phyloP scores from a whole-genome alignment of 2,888 invertebrate species.

The Trichacis sp. region DNA sequence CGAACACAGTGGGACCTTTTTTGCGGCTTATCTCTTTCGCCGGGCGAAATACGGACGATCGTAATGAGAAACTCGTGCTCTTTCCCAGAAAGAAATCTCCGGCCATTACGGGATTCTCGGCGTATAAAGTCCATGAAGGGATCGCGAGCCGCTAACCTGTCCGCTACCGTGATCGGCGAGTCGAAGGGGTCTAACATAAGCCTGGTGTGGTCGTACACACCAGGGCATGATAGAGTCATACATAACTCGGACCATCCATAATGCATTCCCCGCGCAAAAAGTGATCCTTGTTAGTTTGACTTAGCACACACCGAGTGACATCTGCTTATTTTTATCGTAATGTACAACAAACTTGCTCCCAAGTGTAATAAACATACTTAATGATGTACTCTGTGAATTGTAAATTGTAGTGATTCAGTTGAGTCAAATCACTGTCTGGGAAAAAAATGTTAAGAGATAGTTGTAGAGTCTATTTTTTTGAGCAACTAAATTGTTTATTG shows the following conservation, averaged over 20 bases:
- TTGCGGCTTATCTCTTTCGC: slow-evolving; percentile 2
- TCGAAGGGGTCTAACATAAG: slow-evolving; percentile 34
- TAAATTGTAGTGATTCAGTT: too few relatives aligned
- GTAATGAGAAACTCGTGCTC: slow-evolving; percentile 59
- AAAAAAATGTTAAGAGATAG: too few relatives aligned
- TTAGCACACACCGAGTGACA: slow-evolving; percentile 37
- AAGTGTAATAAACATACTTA: slow-evolving; percentile 5
- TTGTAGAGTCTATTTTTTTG: too few relatives aligned
- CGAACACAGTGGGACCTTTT: background rate
- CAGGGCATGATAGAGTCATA: slow-evolving; percentile 65
- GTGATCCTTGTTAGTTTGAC: slow-evolving; percentile 54
- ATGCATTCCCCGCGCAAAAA: slow-evolving; percentile 60
- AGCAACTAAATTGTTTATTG: too few relatives aligned
- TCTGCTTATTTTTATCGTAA: slow-evolving; percentile 28
- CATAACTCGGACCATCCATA: slow-evolving; percentile 65
- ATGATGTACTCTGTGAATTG: background rate
- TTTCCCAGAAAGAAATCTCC: slow-evolving; percentile 65
- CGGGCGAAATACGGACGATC: slow-evolving; percentile 32
- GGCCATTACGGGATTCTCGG: slow-evolving; percentile 61
- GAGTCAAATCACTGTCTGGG: too few relatives aligned
- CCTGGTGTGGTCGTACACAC: slow-evolving; percentile 50
- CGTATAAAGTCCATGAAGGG: slow-evolving; percentile 53
- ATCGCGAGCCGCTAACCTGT: slow-evolving; percentile 35
- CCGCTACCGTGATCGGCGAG: slow-evolving; percentile 24
- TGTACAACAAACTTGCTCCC: background rate